These are phyloP conservation scores for Sebastes taczanowskii DNA, from an alignment of 2,797 vertebrate species.

Conservation along the genomic window DNA sequence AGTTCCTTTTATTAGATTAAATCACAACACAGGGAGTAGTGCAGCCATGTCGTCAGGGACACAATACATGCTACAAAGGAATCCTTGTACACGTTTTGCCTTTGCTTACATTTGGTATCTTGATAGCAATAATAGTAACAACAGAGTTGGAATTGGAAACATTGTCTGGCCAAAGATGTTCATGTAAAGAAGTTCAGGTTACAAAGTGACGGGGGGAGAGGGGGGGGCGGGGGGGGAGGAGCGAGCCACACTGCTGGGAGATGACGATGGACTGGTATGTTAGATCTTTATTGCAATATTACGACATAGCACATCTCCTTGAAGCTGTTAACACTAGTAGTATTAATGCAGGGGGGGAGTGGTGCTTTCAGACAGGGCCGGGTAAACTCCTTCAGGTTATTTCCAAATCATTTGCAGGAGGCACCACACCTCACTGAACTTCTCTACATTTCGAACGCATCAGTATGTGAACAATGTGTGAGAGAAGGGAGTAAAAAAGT, in stretches of 20 bases:
- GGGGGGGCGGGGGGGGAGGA: too few relatives aligned
- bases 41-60: slow-evolving; percentile 85
- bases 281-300: slow-evolving; percentile 44
- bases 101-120: slow-evolving; percentile 81
- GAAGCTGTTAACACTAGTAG: slow-evolving; percentile 18
- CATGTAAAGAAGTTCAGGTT: slow-evolving; percentile 69
- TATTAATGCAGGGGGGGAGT: background rate
- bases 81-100: slow-evolving; percentile 77
- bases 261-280: slow-evolving; percentile 33
- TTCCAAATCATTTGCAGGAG: slow-evolving; percentile 10
- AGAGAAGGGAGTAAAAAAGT: slow-evolving; percentile 78
- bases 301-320: slow-evolving; percentile 11
- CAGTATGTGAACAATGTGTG: slow-evolving; percentile 40
- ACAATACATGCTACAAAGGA: slow-evolving; percentile 88
- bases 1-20: slow-evolving; percentile 87
- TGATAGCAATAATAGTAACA: slow-evolving; percentile 62
- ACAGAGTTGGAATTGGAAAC: slow-evolving; percentile 69
- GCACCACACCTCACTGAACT: slow-evolving; percentile 44
- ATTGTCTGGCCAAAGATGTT: slow-evolving; percentile 63
- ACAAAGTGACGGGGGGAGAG: slow-evolving; percentile 19
- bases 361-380: background rate
- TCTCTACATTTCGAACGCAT: slow-evolving; percentile 54
- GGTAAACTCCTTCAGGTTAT: background rate
- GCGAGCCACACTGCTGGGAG: slow-evolving; percentile 40
- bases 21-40: slow-evolving; percentile 87